Evolutionary conservation across 1,140 invertebrate species (phyloP).

Genomic region (Homarus americanus): DNA sequence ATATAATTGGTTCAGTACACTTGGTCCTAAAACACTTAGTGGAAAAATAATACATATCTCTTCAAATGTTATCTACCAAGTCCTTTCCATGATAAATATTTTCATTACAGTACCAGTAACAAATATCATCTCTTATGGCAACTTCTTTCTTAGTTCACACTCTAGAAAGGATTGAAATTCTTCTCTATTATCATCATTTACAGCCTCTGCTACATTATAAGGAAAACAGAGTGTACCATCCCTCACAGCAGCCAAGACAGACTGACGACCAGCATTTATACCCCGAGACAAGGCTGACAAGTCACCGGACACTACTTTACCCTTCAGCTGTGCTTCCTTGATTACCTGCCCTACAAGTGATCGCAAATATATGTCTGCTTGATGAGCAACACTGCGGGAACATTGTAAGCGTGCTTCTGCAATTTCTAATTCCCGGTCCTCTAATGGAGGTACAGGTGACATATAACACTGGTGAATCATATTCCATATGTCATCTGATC

Average conservation of each 20-base stretch:
- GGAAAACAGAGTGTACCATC: constrained; percentile 16
- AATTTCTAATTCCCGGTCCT: constrained; percentile 15
- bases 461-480: background rate
- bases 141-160: constrained; percentile 12
- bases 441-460: constrained; percentile 3
- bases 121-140: background rate
- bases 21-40: too few relatives aligned
- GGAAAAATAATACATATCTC: too few relatives aligned
- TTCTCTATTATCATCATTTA: constrained; percentile 11
- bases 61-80: too few relatives aligned
- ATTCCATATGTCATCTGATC: background rate
- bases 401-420: constrained; percentile 33
- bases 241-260: constrained; percentile 12
- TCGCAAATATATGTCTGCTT: constrained; percentile 39
- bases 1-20: too few relatives aligned
- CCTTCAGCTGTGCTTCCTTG: background rate
- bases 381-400: constrained; percentile 52
- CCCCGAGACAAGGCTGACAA: background rate
- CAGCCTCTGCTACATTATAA: constrained; percentile 17
- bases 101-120: too few relatives aligned
- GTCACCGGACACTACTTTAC: background rate
- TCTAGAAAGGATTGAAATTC: constrained; percentile 29
- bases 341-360: constrained; percentile 29
- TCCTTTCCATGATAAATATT: too few relatives aligned
- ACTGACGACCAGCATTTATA: constrained; percentile 39